These are phyloP conservation scores for Dasysyrphus albostriatus DNA, from an alignment of 2,888 invertebrate species.

Conservation along the genomic window DNA sequence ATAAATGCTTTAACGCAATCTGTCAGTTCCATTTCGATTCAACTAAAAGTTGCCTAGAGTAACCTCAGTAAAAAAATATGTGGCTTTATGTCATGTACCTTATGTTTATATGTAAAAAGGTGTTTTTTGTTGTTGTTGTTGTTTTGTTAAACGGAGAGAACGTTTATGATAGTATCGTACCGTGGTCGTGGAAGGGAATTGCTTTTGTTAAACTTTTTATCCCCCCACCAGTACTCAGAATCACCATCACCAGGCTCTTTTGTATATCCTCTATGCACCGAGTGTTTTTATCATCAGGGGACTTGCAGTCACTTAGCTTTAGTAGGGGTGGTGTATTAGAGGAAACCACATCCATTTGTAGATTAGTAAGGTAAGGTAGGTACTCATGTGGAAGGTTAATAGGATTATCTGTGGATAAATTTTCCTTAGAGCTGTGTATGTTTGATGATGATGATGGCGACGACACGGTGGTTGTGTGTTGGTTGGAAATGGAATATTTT, in stretches of 20 bases:
- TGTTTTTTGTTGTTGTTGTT: neutral
- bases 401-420: conserved; percentile 42
- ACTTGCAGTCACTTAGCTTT: conserved; percentile 10
- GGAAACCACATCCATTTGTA: conserved; percentile 56
- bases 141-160: neutral
- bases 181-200: neutral
- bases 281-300: conserved; percentile 25
- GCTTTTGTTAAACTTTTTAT: conserved; percentile 8
- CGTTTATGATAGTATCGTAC: neutral
- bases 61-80: conserved; percentile 44
- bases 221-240: neutral
- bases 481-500: neutral
- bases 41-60: conserved; percentile 14
- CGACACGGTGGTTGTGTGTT: too few relatives aligned
- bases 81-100: conserved; percentile 20
- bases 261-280: neutral
- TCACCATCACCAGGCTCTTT: neutral
- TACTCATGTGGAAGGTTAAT: conserved; percentile 58
- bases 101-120: neutral
- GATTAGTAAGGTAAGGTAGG: conserved; percentile 32
- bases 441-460: neutral
- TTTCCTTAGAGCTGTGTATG: conserved; percentile 4
- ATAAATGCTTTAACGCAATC: conserved; percentile 26
- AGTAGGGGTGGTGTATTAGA: neutral
- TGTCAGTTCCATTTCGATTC: conserved; percentile 8